Base-by-base conservation (phyloP, 2,888 invertebrate species). In the Abrostola tripartita region DNA sequence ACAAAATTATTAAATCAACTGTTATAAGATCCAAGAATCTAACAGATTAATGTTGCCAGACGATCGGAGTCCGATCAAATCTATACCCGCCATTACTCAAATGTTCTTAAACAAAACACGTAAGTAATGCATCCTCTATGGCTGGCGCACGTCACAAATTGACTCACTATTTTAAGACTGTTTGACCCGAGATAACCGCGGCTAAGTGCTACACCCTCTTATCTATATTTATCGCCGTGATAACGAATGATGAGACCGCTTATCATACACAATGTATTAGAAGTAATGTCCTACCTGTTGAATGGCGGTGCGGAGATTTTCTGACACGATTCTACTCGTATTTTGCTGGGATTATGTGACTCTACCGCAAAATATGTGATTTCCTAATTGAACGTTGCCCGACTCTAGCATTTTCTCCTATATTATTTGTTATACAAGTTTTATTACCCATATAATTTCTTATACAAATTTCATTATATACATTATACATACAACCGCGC, bases 151-250 rank as follows among this genome's bases (percentile, higher is more conserved):
- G 76, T 85, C 85, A 85, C 80, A 82, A 81, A 86, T 85, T 83
- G 81, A 80, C 78, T 73, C 83, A 88, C 88, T 88, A 89, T 89
- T 88, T 88, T 87, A 87, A 87, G 89, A 88, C 78, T 68, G 64
- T 62, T 65, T 88, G 88, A 89, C 88, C 90, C 81, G 81, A 87
- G 90, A 90, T 90, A 90, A 79, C 82, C 82, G 14, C 65, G 49
- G 72, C 74, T 88, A 88, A 91, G 89, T 90, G 90, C 85, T 83
- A 79, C 83, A 85, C 85, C 84, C 82, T 67, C 84, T 89, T 90
- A 91, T 90, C 90, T 61, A 67, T 73, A 76, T 83, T 89, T 90
- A 91, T 90, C 90, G 68, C 76, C 11, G 54, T 78, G 89, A 90
- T 90, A 90, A 87, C 84, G 64, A 52, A 57, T 79, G 77, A 76